Base-by-base conservation (phyloP, 2,797 vertebrate genomes). In the Heterohyrax brucei region DNA sequence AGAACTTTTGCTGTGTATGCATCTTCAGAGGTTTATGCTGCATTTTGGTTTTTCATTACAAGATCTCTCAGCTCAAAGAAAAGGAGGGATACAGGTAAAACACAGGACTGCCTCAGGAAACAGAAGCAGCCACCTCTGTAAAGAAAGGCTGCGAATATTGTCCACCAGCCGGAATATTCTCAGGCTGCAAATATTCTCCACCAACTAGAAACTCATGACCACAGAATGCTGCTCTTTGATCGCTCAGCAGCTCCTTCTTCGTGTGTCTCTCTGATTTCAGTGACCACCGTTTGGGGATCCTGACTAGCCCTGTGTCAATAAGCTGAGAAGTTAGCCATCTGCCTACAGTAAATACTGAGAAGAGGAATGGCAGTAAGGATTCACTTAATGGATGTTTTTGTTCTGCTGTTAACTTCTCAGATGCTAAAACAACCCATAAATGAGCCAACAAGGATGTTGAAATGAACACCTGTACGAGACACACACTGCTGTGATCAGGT, bases 41-140 rank as follows among this genome's bases (percentile, higher is more conserved):
- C 21, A 7, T 84, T 59, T 62, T 64, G 56, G 50, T 22, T 85
- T 83, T 87, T 93, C 62, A 70, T 79, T 75, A 59, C 75, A 80
- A 87, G 24, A 14, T 77, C 72, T 81, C 24, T 93, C 16, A 81
- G 14, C 39, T 84, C 33, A 89, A 24, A 94, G 75, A 89, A 94
- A 88, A 93, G 26, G 48, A 91, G 12, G 75, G 72, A 77, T 70
- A 81, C 73, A 80, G 83, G 16, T 62, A 80, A 62, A 73, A 85
- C 26, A 24, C 72, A 50, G 76, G 92, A 80, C 59, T 44, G 18
- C 68, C 50, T 75, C 78, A 70, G 78, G 73, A 80, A 44, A 77
- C 28, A 59, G 48, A 72, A 0, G 79, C 76, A 22, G 50, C 53
- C 28, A 5, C 85, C 26, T 46, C 68, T 72, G 12, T n/a, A 39